Base-by-base conservation (phyloP, 2,113 vertebrate species). In the Silurus glanis region DNA sequence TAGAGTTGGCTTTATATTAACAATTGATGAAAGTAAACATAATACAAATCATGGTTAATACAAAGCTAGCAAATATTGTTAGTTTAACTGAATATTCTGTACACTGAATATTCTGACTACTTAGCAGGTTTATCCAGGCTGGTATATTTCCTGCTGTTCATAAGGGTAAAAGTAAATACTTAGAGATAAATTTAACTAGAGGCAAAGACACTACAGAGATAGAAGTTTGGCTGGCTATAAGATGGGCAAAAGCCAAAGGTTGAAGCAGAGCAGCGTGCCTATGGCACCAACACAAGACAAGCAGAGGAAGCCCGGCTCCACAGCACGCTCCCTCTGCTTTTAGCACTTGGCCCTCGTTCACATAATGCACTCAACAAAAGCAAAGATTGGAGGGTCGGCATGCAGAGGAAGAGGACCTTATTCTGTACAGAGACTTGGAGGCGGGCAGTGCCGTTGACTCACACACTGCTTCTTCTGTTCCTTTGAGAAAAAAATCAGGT, bases 301-400 rank as follows among this genome's bases (percentile, higher is more conserved):
- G 84, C 71, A 55, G 69, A 90, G 84, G 81, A 86, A 88, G 85
- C 86, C 84, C 67, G 86, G 84, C 89, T 88, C 81, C 74, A 72
- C 58, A 85, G 55, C 66, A 72, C 79, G 76, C 83, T 85, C 74
- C 61, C 75, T 87, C 86, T 89, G 83, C 84, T 88, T 85, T 86
- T 89, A 86, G 76, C 76, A 83, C 89, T 86, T 78, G 69, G 83
- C 76, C 87, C 69, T 86, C 56, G 49, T 79, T 87, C 84, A 82
- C 84, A 83, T 80, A 87, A 89, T 66, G 80, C 81, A 84, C 74
- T 85, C 72, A 83, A 87, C 83, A 85, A 84, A 83, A 85, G 75
- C 58, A 80, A 17, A 84, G 37, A 78, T 72, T 80, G 37, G 53
- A 86, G 78, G 85, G 80, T 66, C 55, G 55, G 81, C 13, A 51